A percentile compares a stretch with the other conserved stretches of the same genome.
Evolutionary conservation across 2,113 vertebrate species (phyloP).

Genomic region (Apistogramma diplotaenia): DNA sequence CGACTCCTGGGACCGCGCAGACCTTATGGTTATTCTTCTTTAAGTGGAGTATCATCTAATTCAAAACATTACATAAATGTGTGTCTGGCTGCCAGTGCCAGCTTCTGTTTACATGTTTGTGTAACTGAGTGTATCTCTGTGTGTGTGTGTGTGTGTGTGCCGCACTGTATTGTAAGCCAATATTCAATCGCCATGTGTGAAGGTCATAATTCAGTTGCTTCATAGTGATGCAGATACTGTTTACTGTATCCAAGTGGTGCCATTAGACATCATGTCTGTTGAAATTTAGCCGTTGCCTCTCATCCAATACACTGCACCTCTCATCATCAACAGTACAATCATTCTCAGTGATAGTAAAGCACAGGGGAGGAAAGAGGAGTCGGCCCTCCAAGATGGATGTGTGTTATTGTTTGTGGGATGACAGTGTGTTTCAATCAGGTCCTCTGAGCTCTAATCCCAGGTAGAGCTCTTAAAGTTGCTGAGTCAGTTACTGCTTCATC

Average conservation of each 20-base stretch:
- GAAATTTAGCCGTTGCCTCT: constrained; percentile 54
- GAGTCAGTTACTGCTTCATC: constrained; percentile 85
- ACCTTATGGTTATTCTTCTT: constrained; percentile 50
- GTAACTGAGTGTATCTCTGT: background rate
- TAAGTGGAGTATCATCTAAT: constrained; percentile 47
- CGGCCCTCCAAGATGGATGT: constrained; percentile 77
- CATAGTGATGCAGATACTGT: constrained; percentile 65
- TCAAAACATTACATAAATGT: constrained; percentile 37
- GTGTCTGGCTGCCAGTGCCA: constrained; percentile 10
- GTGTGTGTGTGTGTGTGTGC: background rate
- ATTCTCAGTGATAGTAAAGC: constrained; percentile 64
- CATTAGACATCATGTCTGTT: constrained; percentile 64
- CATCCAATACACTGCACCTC: constrained; percentile 49
- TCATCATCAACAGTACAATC: constrained; percentile 70
- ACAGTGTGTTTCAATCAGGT: constrained; percentile 87
- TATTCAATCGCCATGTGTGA: constrained; percentile 37
- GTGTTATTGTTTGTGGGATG: constrained; percentile 90
- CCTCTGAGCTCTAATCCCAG: constrained; percentile 84
- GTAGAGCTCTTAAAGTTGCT: constrained; percentile 77
- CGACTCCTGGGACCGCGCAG: constrained; percentile 41
- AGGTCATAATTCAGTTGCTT: constrained; percentile 61
- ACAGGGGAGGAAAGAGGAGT: constrained; percentile 55
- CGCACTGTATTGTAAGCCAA: constrained; percentile 10
- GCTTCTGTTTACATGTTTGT: background rate
- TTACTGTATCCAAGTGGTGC: constrained; percentile 63